Evolutionary conservation across 2,113 vertebrate species (phyloP).

Genomic region (Todiramphus chloris): DNA sequence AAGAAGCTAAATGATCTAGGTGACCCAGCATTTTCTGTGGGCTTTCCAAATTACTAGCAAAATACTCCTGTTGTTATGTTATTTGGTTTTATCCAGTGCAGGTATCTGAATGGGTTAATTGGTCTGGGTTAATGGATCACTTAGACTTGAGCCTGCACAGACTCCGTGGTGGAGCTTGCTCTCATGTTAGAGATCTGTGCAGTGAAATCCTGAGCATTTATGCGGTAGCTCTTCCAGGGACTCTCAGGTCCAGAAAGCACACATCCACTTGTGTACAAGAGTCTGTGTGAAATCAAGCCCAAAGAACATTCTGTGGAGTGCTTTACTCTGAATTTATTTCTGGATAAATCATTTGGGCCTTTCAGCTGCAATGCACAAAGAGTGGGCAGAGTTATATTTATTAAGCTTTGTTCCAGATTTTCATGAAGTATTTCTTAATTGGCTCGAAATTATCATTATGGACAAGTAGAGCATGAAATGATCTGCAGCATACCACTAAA

Average conservation of each 20-base stretch:
- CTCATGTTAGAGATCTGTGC: background rate
- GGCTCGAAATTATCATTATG: background rate
- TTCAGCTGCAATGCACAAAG: background rate
- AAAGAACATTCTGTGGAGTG: background rate
- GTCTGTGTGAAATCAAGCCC: background rate
- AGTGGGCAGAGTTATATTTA: background rate
- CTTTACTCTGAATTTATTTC: background rate
- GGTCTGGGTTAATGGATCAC: background rate
- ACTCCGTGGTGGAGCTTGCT: fast-evolving
- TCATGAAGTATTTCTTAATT: slow-evolving; percentile 27
- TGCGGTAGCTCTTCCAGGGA: background rate
- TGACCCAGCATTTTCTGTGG: background rate
- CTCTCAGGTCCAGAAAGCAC: background rate
- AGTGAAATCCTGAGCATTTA: background rate
- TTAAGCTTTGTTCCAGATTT: slow-evolving; percentile 14
- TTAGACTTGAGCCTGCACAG: background rate
- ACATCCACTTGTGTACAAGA: background rate
- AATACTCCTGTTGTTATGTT: background rate
- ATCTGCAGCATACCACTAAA: background rate
- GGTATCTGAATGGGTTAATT: background rate
- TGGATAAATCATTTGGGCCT: background rate
- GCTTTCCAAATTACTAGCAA: background rate
- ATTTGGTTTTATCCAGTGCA: background rate
- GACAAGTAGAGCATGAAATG: slow-evolving; percentile 1
- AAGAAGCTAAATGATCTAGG: background rate